Evolutionary conservation across 2,113 vertebrate genomes (phyloP).

Genomic region (Actinemys pallida): DNA sequence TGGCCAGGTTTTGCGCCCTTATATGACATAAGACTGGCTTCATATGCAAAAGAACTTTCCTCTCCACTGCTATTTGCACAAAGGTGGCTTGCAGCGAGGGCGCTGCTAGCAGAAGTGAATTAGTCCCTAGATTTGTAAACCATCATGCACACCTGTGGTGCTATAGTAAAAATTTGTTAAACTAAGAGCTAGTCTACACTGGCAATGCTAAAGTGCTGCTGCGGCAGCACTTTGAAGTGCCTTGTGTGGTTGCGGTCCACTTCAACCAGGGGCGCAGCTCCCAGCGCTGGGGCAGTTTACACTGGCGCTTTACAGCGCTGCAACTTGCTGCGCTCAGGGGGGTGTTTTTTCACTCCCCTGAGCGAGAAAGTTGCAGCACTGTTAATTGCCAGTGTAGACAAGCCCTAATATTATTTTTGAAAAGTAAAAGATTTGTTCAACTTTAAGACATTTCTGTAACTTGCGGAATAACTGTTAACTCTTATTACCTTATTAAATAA

Average conservation of each 20-base stretch:
- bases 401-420: neutral
- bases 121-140: neutral
- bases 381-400: no score
- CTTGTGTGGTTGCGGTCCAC: no score
- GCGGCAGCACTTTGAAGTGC: no score
- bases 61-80: neutral
- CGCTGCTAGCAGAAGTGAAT: fast-evolving
- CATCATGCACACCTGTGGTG: neutral
- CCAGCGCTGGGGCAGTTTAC: no score
- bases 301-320: no score
- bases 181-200: neutral
- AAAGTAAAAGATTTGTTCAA: neutral
- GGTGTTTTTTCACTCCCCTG: no score
- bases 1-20: neutral
- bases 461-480: neutral
- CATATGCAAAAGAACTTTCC: neutral
- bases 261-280: no score
- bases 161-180: neutral
- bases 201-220: no score
- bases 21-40: neutral
- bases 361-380: no score
- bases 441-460: neutral
- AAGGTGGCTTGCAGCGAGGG: neutral
- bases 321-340: no score
- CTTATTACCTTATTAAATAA: neutral